A percentile compares a stretch with the other conserved stretches of the same genome.
These are phyloP conservation scores for Mya arenaria DNA, from an alignment of 1,140 invertebrate species.

Conservation along the genomic window DNA sequence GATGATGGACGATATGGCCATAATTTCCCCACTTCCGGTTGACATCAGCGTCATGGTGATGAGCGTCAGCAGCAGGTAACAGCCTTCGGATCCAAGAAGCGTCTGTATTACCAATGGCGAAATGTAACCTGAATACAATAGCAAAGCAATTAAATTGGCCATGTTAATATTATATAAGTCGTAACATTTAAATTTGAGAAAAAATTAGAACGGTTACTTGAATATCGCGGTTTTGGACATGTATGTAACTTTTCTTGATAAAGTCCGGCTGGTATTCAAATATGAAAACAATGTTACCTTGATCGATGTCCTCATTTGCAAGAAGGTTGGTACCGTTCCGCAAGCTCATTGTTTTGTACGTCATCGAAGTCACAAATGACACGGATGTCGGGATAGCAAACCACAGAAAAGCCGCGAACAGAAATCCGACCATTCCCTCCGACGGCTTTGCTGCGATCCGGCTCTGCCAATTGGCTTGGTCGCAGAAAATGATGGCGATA, in stretches of 20 bases:
- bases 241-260: too few relatives aligned
- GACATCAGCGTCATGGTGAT: constrained; percentile 68
- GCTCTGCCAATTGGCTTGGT: constrained; percentile 80
- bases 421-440: constrained; percentile 74
- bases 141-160: background rate
- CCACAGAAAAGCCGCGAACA: constrained; percentile 78
- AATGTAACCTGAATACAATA: constrained; percentile 61
- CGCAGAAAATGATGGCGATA: constrained; percentile 79
- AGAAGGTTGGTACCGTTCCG: constrained; percentile 64
- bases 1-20: constrained; percentile 72
- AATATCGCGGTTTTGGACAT: too few relatives aligned
- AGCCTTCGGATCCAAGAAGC: constrained; percentile 64
- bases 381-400: constrained; percentile 78
- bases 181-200: too few relatives aligned
- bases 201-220: background rate
- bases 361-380: constrained; percentile 70
- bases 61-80: constrained; percentile 62
- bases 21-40: constrained; percentile 70
- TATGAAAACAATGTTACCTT: constrained; percentile 62
- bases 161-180: background rate
- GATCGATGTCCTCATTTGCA: constrained; percentile 64
- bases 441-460: constrained; percentile 77
- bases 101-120: constrained; percentile 60
- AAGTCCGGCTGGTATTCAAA: too few relatives aligned
- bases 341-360: constrained; percentile 68